These are phyloP conservation scores for Apodemus sylvaticus DNA, from an alignment of 2,113 vertebrate species.

Conservation along the genomic window DNA sequence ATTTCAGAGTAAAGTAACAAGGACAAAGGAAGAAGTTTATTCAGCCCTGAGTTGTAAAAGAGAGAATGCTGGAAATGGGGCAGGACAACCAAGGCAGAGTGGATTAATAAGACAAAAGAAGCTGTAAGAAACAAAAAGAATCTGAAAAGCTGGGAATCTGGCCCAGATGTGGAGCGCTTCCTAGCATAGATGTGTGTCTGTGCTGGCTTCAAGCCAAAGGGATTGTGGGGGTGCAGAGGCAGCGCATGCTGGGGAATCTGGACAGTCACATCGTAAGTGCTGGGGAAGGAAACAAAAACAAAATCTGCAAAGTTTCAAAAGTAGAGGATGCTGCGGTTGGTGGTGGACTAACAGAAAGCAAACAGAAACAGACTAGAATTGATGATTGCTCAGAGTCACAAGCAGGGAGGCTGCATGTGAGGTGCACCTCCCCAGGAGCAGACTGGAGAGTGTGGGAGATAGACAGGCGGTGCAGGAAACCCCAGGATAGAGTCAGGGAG, in stretches of 20 bases:
- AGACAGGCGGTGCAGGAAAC: not conserved
- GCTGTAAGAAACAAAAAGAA: not conserved
- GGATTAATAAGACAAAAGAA: not conserved
- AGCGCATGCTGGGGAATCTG: not conserved
- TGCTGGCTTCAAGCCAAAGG: not conserved
- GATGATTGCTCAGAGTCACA: not conserved
- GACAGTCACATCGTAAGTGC: not conserved
- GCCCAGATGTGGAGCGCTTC: not conserved
- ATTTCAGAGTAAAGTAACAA: conserved; percentile 26
- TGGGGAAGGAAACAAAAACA: not conserved
- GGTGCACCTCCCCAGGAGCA: not conserved
- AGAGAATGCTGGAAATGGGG: not conserved
- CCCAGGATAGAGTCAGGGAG: not conserved
- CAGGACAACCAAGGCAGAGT: not conserved
- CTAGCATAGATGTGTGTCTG: not conserved
- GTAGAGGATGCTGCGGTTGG: not conserved
- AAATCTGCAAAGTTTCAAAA: conserved; percentile 18
- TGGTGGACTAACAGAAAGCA: not conserved
- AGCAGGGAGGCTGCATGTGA: not conserved
- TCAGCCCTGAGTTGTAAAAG: not conserved
- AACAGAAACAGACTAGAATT: not conserved
- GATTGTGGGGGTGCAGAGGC: not conserved
- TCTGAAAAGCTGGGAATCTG: not conserved
- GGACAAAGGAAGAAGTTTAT: conserved; percentile 2
- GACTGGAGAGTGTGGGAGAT: not conserved